Conservation (phyloP, 2,797 vertebrate genomes). For the Aplochiton taeniatus region DNA sequence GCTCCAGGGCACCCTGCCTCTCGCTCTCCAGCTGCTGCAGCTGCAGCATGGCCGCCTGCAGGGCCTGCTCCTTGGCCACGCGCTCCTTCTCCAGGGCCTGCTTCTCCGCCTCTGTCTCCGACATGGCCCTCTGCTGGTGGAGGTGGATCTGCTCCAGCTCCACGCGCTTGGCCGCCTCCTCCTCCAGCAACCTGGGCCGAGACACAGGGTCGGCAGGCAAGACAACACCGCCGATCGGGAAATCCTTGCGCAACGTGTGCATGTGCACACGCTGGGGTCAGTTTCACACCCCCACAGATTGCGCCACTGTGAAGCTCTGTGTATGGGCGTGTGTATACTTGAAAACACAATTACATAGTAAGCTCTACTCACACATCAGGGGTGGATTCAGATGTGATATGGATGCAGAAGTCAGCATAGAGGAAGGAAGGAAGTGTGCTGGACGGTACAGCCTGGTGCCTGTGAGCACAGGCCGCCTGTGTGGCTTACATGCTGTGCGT, state of each 20-base stretch:
- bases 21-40: constrained; percentile 87
- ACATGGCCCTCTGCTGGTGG: constrained; percentile 88
- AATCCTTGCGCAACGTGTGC: background rate
- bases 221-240: background rate
- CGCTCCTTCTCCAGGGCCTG: constrained; percentile 88
- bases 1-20: constrained; percentile 85
- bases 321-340: background rate
- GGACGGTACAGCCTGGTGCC: constrained; percentile 40
- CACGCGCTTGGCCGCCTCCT: constrained; percentile 87
- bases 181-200: constrained; percentile 85
- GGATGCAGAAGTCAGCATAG: constrained; percentile 59
- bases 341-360: no score
- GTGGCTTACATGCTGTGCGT: constrained; percentile 10
- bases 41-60: constrained; percentile 89
- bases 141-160: constrained; percentile 91
- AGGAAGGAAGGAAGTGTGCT: constrained; percentile 64
- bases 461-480: no score
- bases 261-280: background rate
- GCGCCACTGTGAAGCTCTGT: no score
- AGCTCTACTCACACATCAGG: no score
- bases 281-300: no score
- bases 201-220: constrained; percentile 5
- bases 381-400: constrained; percentile 12
- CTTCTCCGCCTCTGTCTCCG: constrained; percentile 91
- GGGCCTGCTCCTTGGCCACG: constrained; percentile 82